Percentiles rank a stretch among this genome's conserved stretches.
These are phyloP conservation scores for Cydia fagiglandana DNA, from an alignment of 1,140 invertebrate species.

Conservation along the genomic window DNA sequence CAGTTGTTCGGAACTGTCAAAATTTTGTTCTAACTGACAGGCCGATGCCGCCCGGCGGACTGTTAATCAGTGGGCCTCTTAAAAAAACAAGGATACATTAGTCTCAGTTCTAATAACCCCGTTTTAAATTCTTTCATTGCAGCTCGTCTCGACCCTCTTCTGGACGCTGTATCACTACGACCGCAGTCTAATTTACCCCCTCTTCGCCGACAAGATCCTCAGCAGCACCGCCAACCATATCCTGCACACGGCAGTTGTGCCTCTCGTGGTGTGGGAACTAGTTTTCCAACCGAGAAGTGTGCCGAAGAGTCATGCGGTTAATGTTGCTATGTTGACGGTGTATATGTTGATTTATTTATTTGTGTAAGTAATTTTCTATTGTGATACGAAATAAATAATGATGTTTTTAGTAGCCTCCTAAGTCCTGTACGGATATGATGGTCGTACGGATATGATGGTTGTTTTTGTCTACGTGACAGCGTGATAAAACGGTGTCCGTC, in stretches of 20 bases:
- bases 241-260: constrained; percentile 57
- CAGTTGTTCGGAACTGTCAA: too few species aligned
- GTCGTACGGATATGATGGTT: too few species aligned
- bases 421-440: too few species aligned
- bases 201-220: constrained; percentile 46
- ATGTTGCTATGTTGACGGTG: constrained; percentile 42
- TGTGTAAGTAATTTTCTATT: constrained; percentile 47
- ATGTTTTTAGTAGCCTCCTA: too few species aligned
- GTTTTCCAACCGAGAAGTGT: constrained; percentile 41
- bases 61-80: too few species aligned
- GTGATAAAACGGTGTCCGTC: too few species aligned
- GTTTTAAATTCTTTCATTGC: constrained; percentile 35
- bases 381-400: too few species aligned
- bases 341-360: constrained; percentile 47
- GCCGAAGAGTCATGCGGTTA: constrained; percentile 47
- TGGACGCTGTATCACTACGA: constrained; percentile 58
- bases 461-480: too few species aligned
- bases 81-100: too few species aligned
- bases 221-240: constrained; percentile 54
- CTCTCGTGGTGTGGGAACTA: constrained; percentile 49
- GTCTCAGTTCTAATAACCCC: too few species aligned
- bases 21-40: too few species aligned
- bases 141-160: constrained; percentile 50
- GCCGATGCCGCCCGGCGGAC: too few species aligned
- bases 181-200: constrained; percentile 51